Conservation (phyloP, 2,113 vertebrate genomes). For the Typhlomys cinereus region DNA sequence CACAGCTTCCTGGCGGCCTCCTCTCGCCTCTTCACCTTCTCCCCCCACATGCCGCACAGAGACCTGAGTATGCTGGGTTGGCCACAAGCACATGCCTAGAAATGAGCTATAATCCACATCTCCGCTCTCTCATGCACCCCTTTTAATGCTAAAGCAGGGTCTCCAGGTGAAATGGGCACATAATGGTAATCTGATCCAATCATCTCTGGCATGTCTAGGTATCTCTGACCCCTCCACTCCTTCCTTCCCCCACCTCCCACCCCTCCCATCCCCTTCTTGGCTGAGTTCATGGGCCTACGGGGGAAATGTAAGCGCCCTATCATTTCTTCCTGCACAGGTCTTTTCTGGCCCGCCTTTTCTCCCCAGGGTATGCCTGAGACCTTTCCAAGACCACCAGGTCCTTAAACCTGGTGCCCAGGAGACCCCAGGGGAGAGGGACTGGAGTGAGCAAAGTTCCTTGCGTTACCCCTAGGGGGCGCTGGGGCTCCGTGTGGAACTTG, state of each 20-base stretch:
- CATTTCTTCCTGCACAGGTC: not conserved
- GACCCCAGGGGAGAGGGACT: not conserved
- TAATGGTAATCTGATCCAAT: not conserved
- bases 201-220: not conserved
- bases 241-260: not conserved
- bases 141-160: not conserved
- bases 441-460: not conserved
- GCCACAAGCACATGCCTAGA: not conserved
- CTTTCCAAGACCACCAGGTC: not conserved
- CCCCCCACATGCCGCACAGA: too few species aligned
- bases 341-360: not conserved
- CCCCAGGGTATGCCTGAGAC: not conserved
- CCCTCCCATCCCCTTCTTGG: not conserved
- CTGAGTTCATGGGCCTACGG: not conserved
- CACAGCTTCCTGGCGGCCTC: accelerated
- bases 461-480: slow-evolving; percentile 20
- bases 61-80: not conserved
- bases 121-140: not conserved
- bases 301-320: not conserved
- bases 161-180: not conserved
- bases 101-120: not conserved
- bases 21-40: too few species aligned
- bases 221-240: not conserved
- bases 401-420: not conserved
- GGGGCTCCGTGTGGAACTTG: not conserved